phyloP scores from a whole-genome alignment of 2,797 vertebrate species.

The Orientallactaga sibirica region DNA sequence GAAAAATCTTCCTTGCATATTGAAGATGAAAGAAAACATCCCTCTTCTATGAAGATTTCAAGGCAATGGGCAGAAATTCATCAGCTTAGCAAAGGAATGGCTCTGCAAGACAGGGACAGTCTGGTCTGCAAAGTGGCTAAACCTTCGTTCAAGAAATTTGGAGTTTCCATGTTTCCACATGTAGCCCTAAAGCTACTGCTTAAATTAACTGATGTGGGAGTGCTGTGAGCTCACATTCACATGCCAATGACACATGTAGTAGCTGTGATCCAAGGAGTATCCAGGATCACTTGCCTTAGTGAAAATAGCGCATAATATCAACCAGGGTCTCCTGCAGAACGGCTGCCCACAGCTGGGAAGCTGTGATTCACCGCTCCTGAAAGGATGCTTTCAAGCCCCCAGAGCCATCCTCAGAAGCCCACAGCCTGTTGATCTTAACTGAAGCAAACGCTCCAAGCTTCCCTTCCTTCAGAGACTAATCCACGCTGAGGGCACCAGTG shows the following conservation, averaged over 20 bases:
- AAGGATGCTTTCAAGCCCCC: background rate
- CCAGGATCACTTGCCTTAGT: background rate
- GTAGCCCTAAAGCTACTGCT: rapidly evolving
- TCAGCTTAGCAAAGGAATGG: background rate
- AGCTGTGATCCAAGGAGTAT: background rate
- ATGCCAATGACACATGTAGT: background rate
- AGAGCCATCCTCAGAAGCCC: background rate
- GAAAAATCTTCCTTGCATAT: constrained; percentile 61
- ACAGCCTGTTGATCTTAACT: background rate
- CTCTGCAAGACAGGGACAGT: background rate
- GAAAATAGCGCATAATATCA: background rate
- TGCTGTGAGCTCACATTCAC: background rate
- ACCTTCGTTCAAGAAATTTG: background rate
- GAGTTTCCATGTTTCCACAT: background rate
- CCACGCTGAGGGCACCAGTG: background rate
- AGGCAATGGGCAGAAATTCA: background rate
- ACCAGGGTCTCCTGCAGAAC: background rate
- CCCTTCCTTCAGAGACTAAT: background rate
- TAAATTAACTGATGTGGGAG: background rate
- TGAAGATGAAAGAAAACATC: constrained; percentile 49
- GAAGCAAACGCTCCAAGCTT: constrained; percentile 13
- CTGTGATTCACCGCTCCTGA: background rate
- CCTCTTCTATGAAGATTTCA: background rate
- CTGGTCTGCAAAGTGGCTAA: background rate
- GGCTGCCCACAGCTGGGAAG: rapidly evolving